Conservation (phyloP, 2,888 invertebrate genomes). For the Zonitis immaculata region DNA sequence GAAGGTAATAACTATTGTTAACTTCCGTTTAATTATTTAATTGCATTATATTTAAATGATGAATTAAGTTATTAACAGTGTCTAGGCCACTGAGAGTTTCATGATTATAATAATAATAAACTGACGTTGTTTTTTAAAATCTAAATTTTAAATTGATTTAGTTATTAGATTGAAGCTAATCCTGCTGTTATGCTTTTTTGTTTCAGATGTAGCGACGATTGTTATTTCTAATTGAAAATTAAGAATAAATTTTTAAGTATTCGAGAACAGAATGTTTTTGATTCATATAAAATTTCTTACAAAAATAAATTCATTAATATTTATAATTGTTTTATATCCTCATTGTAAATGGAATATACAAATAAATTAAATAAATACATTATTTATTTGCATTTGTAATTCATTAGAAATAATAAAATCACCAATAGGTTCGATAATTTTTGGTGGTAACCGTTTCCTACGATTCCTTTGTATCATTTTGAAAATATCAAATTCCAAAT, state of each 20-base stretch:
- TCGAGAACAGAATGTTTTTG: neutral
- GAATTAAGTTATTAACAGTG: neutral
- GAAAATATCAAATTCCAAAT: constrained; percentile 31
- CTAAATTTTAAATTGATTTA: too few relatives aligned
- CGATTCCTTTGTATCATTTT: constrained; percentile 19
- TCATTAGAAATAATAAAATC: constrained; percentile 10
- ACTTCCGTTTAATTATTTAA: neutral
- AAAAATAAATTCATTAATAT: neutral
- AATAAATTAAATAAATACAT: neutral
- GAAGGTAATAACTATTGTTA: too few relatives aligned
- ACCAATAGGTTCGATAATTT: constrained; percentile 11
- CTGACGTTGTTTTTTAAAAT: neutral
- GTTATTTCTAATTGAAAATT: neutral
- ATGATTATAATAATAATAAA: neutral
- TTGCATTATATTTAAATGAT: neutral
- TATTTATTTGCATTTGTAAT: constrained; percentile 10
- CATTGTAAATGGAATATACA: neutral
- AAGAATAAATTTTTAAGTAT: neutral
- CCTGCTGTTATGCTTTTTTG: too few relatives aligned
- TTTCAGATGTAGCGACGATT: too few relatives aligned
- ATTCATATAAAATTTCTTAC: neutral
- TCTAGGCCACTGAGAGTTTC: neutral
- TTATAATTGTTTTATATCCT: neutral
- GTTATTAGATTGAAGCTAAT: too few relatives aligned
- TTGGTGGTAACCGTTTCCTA: constrained; percentile 2